Conservation (phyloP, 2,113 vertebrate species). For the Chaetops frenatus region DNA sequence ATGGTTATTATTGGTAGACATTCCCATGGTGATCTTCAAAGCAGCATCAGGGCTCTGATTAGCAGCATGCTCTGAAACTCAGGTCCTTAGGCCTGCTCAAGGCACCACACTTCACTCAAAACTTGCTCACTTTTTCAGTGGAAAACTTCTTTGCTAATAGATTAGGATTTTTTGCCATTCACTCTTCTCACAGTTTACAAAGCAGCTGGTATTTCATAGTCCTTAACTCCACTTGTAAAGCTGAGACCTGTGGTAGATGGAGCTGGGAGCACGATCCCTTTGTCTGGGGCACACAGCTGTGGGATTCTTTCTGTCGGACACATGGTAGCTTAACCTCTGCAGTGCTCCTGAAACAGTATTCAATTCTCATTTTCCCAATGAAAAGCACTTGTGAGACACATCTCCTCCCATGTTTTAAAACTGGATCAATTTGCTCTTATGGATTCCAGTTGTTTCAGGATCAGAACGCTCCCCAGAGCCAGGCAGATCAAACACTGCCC, state of each 20-base stretch:
- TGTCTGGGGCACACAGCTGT: neutral
- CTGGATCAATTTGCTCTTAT: slow-evolving; percentile 50
- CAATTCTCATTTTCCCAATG: neutral
- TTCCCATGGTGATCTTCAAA: slow-evolving; percentile 11
- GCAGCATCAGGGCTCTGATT: neutral
- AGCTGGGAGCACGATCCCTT: neutral
- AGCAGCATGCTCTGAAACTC: accelerated
- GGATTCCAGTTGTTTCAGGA: slow-evolving; percentile 58
- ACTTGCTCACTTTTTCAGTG: neutral
- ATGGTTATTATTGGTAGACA: slow-evolving; percentile 9
- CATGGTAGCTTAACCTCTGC: neutral
- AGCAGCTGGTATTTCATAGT: neutral
- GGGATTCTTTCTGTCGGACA: neutral
- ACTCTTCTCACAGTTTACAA: neutral
- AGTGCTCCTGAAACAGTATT: neutral
- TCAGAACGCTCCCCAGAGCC: slow-evolving; percentile 44
- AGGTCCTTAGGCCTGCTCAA: neutral
- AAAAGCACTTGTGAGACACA: slow-evolving; percentile 19
- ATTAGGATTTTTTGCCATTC: neutral
- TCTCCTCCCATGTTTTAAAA: neutral
- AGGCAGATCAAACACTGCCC: neutral
- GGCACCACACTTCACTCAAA: neutral
- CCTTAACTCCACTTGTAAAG: neutral
- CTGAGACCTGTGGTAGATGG: neutral
- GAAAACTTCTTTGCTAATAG: neutral